Evolutionary conservation across 2,113 vertebrate species (phyloP), one percentile per base, ranked within the genome.

Genomic region (Anas platyrhynchos): DNA sequence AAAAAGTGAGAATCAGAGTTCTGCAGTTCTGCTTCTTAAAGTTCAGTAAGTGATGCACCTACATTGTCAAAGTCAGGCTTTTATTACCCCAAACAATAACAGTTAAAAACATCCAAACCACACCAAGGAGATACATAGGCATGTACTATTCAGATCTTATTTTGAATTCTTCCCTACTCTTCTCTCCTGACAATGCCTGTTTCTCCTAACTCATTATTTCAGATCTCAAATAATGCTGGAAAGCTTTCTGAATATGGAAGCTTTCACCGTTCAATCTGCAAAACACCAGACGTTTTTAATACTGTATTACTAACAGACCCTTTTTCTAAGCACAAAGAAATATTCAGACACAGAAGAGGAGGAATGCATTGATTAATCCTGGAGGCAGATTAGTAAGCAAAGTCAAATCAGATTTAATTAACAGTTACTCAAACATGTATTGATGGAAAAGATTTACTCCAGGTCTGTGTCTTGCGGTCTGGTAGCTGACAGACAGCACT

Each of bases 391-490:
- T 72, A 95, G 62, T 23, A 96, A 96, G 18, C 13, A 91, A 85
- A 91, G 58, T 84, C 52, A 46, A n/a, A 79, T 77, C 91, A 92
- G 36, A 29, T 84, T 88, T 94, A 96, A 94, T 95, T 96, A 96
- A 91, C 86, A 58, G 44, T 81, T 88, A 92, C 74, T 94, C 59
- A 96, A 90, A 95, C 72, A 43, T 38, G 12, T 83, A 91, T 83
- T 76, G 52, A 86, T 54, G 91, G 27, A 67, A 48, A 62, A 89
- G 71, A 41, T 80, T 56, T 76, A 85, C 72, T 82, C 54, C 29
- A 46, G 58, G 27, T 54, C 61, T 80, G 68, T 38, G 44, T 56
- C 75, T 67, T 79, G n/a, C 18, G 77, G 22, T 88, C 44, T 74
- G 26, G 32, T 61, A 83, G 77, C 38, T 93, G 85, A 84, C 56